These are phyloP conservation scores for Orthonyx spaldingii DNA, from an alignment of 2,113 vertebrate genomes.

Conservation along the genomic window DNA sequence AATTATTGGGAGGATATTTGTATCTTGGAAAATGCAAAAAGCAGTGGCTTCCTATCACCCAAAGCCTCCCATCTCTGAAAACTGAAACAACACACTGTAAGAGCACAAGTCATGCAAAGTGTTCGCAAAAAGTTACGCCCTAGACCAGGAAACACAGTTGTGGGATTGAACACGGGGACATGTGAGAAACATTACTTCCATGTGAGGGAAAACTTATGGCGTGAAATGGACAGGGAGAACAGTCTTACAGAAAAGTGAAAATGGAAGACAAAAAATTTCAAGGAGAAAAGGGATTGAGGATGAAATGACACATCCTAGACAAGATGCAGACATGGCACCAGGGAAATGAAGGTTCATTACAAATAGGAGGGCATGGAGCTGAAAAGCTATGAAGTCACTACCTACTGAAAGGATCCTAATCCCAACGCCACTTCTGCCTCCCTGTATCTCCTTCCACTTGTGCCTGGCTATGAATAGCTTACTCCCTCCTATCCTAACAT, in stretches of 20 bases:
- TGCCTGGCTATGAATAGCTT: constrained; percentile 45
- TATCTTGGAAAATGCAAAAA: neutral
- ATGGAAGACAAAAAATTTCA: neutral
- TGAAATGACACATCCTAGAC: neutral
- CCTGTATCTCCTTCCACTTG: neutral
- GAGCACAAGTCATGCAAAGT: neutral
- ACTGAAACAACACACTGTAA: neutral
- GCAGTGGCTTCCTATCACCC: neutral
- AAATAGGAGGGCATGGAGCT: neutral
- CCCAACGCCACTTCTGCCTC: neutral
- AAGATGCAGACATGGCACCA: neutral
- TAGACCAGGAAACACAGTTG: neutral
- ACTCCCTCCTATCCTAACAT: constrained; percentile 50
- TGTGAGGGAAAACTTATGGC: neutral
- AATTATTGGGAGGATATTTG: neutral
- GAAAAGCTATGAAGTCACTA: neutral
- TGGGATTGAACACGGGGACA: rapidly evolving
- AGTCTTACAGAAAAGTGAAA: neutral
- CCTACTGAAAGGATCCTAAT: neutral
- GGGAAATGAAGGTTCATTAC: neutral
- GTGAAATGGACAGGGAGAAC: neutral
- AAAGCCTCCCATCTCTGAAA: neutral
- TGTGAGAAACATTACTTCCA: neutral
- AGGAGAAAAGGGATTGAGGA: neutral
- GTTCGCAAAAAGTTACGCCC: rapidly evolving